A percentile compares a stretch with the other conserved stretches of the same genome.
Evolutionary conservation across 2,888 invertebrate genomes (phyloP).

Genomic region (Lissocephala sabroskyi): DNA sequence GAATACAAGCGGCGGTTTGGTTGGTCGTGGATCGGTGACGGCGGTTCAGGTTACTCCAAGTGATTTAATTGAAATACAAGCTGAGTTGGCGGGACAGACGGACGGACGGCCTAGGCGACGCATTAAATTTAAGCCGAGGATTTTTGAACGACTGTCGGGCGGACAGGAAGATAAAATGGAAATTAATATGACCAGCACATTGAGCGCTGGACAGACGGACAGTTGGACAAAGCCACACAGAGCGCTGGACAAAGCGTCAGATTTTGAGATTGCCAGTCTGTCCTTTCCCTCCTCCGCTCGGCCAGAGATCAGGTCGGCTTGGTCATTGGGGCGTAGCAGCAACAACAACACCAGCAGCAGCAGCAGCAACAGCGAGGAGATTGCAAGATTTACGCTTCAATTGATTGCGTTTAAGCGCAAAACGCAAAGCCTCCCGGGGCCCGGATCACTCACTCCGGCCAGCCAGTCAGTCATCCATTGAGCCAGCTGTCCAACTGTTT

Average conservation of each 20-base stretch:
- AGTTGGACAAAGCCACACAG: neutral
- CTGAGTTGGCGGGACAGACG: neutral
- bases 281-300: neutral
- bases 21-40: conserved; percentile 3
- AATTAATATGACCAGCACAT: conserved; percentile 28
- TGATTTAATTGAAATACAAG: conserved; percentile 57
- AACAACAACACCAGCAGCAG: neutral
- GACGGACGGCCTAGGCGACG: conserved; percentile 7
- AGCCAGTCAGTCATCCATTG: too few species aligned
- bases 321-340: conserved; percentile 5
- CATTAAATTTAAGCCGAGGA: conserved; percentile 26
- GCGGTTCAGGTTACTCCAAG: conserved; percentile 43
- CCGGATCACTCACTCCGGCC: too few species aligned
- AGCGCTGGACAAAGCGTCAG: too few species aligned
- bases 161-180: conserved; percentile 24
- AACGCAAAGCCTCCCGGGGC: conserved; percentile 38
- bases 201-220: too few species aligned
- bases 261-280: too few species aligned
- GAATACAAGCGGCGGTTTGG: neutral
- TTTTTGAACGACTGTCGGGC: conserved; percentile 1
- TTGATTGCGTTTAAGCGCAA: conserved; percentile 56
- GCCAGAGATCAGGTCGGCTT: neutral
- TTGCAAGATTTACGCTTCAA: conserved; percentile 60
- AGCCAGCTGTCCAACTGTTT: too few species aligned
- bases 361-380: too few species aligned